phyloP scores from a whole-genome alignment of 2,797 vertebrate genomes.

The Coregonus suidteri region DNA sequence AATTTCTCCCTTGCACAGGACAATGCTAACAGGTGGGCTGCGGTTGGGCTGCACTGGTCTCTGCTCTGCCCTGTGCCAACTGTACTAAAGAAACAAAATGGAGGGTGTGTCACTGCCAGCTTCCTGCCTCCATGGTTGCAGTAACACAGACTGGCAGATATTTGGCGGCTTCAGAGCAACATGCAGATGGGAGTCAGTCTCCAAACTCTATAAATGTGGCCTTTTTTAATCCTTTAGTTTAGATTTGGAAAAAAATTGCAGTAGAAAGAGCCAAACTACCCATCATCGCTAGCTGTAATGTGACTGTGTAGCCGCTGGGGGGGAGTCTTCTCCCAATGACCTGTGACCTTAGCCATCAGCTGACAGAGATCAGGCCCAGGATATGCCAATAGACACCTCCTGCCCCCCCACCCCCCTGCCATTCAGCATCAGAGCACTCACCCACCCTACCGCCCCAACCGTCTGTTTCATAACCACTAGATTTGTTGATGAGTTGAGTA shows the following conservation, averaged over 20 bases:
- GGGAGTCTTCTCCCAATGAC: constrained; percentile 24
- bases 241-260: not conserved
- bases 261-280: not conserved
- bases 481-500: constrained; percentile 53
- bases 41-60: constrained; percentile 9
- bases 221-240: no score
- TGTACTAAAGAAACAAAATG: constrained; percentile 50
- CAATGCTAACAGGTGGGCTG: constrained; percentile 30
- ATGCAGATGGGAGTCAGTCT: not conserved
- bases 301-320: constrained; percentile 1
- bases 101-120: constrained; percentile 14
- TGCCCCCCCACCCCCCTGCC: constrained; percentile 52
- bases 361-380: no score
- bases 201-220: not conserved
- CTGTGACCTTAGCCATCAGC: constrained; percentile 47
- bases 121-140: not conserved
- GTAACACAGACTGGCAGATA: constrained; percentile 18
- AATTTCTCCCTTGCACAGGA: constrained; percentile 12
- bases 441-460: constrained; percentile 41
- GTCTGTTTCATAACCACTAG: constrained; percentile 55
- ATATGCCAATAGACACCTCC: not conserved
- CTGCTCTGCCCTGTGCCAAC: constrained; percentile 36
- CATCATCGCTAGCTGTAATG: constrained; percentile 41
- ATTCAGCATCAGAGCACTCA: constrained; percentile 1
- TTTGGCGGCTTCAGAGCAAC: not conserved